Conservation (phyloP, 2,888 invertebrate genomes). For the Deroplatys truncata region DNA sequence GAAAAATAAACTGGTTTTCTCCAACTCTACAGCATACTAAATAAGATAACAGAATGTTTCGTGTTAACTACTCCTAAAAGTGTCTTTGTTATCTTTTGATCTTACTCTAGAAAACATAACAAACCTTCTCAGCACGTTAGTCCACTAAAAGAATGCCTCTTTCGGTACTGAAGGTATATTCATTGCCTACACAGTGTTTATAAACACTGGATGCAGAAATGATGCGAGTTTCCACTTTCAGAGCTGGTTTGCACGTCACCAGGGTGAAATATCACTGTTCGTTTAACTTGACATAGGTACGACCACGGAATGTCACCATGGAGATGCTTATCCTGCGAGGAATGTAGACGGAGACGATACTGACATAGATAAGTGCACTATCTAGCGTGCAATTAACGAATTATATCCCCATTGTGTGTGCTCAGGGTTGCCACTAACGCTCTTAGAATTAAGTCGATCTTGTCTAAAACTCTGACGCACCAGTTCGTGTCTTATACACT, state of each 20-base stretch:
- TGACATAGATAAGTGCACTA: neutral
- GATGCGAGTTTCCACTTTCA: neutral
- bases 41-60: no score
- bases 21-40: no score
- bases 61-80: no score
- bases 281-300: neutral
- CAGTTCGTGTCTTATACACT: neutral
- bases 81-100: no score
- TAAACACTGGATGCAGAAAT: neutral
- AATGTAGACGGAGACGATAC: neutral
- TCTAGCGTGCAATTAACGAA: neutral
- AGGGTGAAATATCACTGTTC: neutral
- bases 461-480: neutral
- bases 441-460: neutral
- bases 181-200: no score
- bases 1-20: no score
- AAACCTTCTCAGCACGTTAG: no score
- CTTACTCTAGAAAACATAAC: no score
- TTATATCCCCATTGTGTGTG: neutral
- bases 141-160: no score
- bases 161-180: no score
- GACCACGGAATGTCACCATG: neutral
- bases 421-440: neutral
- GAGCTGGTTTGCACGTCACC: neutral
- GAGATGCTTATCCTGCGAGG: neutral